A percentile compares a stretch with the other conserved stretches of the same genome.
Conservation (phyloP, 1,140 invertebrate species). For the Papilio polyxenes region DNA sequence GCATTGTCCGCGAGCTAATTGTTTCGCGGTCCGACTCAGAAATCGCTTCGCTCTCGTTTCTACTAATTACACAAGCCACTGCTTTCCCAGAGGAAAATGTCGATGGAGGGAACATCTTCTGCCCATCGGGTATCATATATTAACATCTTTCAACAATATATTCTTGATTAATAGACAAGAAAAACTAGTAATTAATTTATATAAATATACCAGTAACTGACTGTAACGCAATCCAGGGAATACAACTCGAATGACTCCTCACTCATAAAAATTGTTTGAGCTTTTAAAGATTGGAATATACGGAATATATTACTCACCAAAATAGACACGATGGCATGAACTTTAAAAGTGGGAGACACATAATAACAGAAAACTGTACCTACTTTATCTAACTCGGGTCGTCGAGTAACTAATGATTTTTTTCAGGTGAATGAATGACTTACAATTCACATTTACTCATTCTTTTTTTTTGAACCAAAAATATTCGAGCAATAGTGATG, state of each 20-base stretch:
- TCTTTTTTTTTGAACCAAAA: background rate
- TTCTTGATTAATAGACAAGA: no score
- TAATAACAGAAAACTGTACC: background rate
- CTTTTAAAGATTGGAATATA: no score
- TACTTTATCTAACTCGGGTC: background rate
- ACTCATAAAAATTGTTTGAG: background rate
- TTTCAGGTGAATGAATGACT: background rate
- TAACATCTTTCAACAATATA: background rate
- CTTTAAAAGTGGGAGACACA: background rate
- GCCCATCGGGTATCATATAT: background rate
- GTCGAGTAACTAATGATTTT: background rate
- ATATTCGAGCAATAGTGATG: background rate
- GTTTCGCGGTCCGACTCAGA: slow-evolving; percentile 67
- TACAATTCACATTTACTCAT: background rate
- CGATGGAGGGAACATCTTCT: slow-evolving; percentile 48
- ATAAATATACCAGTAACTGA: no score
- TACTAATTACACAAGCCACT: slow-evolving; percentile 69
- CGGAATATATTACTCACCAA: no score
- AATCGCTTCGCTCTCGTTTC: slow-evolving; percentile 77
- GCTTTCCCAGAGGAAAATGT: slow-evolving; percentile 70
- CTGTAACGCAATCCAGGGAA: no score
- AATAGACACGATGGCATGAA: background rate
- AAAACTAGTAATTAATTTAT: background rate
- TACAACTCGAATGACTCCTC: background rate
- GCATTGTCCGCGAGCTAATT: slow-evolving; percentile 55